phyloP scores from a whole-genome alignment of 2,888 invertebrate genomes.

The Teleiodes luculella region DNA sequence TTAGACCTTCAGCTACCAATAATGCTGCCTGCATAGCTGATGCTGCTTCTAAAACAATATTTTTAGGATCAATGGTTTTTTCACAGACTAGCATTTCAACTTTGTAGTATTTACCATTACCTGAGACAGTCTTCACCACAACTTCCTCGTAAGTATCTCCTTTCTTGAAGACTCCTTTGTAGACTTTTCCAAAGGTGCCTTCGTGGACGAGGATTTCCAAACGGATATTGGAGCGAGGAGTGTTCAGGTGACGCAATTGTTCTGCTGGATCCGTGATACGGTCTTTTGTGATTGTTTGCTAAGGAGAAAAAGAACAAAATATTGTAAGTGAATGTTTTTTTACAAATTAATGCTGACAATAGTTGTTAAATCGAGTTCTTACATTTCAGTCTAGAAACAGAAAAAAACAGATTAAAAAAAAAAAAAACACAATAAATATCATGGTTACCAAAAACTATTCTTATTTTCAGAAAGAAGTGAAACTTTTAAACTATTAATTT shows the following conservation, averaged over 20 bases:
- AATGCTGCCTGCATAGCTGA: slow-evolving; percentile 85
- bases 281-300: slow-evolving; percentile 68
- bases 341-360: too few species aligned
- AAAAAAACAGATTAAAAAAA: too few species aligned
- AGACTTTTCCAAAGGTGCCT: slow-evolving; percentile 93
- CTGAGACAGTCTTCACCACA: slow-evolving; percentile 91
- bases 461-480: too few species aligned
- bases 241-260: slow-evolving; percentile 79
- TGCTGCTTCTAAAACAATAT: slow-evolving; percentile 76
- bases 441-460: too few species aligned
- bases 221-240: slow-evolving; percentile 79
- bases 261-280: slow-evolving; percentile 78
- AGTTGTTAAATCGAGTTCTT: too few species aligned
- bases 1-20: slow-evolving; percentile 85
- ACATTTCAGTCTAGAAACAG: too few species aligned
- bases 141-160: slow-evolving; percentile 85
- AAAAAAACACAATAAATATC: too few species aligned
- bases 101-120: too few species aligned
- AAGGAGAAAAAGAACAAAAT: slow-evolving; percentile 4
- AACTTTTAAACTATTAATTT: too few species aligned
- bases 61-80: neutral
- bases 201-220: slow-evolving; percentile 82
- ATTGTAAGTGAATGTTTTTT: too few species aligned
- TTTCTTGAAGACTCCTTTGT: slow-evolving; percentile 84
- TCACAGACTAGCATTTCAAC: too few species aligned